A percentile compares a stretch with the other conserved stretches of the same genome.
phyloP scores from a whole-genome alignment of 2,888 invertebrate species.

The Eupithecia pulchellata region DNA sequence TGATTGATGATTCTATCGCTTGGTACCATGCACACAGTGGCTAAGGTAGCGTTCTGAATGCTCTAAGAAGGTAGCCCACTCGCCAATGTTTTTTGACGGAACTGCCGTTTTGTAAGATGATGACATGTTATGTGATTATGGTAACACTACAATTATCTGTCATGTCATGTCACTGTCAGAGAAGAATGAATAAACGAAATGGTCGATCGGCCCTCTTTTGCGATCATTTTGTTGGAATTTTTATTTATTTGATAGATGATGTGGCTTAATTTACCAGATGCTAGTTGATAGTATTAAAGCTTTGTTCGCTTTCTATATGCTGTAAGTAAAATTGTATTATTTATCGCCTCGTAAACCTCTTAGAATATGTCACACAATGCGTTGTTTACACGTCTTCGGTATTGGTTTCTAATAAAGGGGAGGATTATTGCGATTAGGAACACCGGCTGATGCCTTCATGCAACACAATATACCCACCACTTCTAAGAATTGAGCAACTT shows the following conservation, averaged over 20 bases:
- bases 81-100: too few relatives aligned
- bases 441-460: slow-evolving; percentile 24
- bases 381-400: slow-evolving; percentile 82
- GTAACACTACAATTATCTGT: too few relatives aligned
- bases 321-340: slow-evolving; percentile 64
- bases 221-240: slow-evolving; percentile 66
- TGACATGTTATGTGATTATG: too few relatives aligned
- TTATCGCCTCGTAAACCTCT: slow-evolving; percentile 26
- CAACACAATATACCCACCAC: slow-evolving; percentile 7
- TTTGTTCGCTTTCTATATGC: slow-evolving; percentile 53
- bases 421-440: slow-evolving; percentile 62
- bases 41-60: too few relatives aligned
- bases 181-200: slow-evolving; percentile 56
- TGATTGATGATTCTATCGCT: too few relatives aligned
- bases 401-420: slow-evolving; percentile 74
- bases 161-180: too few relatives aligned
- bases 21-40: too few relatives aligned
- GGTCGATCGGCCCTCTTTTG: slow-evolving; percentile 67
- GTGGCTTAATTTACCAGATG: slow-evolving; percentile 66
- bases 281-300: slow-evolving; percentile 63
- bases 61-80: too few relatives aligned
- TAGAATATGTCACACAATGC: slow-evolving; percentile 55
- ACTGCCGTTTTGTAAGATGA: too few relatives aligned
- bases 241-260: slow-evolving; percentile 72
- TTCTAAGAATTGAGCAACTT: slow-evolving; percentile 1